phyloP scores from a whole-genome alignment of 2,113 vertebrate species.

The Tychaedon coryphoeus region DNA sequence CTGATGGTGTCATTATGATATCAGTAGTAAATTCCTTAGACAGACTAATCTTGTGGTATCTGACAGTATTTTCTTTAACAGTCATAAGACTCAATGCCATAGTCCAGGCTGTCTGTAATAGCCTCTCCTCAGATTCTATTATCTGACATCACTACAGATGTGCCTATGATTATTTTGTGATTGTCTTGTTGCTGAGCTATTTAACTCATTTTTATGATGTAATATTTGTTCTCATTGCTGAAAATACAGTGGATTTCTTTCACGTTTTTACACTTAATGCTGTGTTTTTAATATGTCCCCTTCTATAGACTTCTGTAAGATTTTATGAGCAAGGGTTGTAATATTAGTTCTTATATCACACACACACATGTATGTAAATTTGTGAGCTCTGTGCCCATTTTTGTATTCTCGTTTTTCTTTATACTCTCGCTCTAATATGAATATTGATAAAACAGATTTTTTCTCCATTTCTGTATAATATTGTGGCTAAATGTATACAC shows the following conservation, averaged over 20 bases:
- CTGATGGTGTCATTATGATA: neutral
- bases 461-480: too few relatives aligned
- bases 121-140: neutral
- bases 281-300: neutral
- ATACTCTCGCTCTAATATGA: neutral
- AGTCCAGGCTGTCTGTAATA: neutral
- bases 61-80: constrained; percentile 9
- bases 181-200: neutral
- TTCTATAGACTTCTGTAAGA: neutral
- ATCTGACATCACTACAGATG: neutral
- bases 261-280: neutral
- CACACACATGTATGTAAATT: neutral
- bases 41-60: neutral
- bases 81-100: neutral
- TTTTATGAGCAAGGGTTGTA: neutral
- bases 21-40: neutral
- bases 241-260: neutral
- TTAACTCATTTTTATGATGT: constrained; percentile 6
- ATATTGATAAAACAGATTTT: too few relatives aligned
- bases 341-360: neutral
- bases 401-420: neutral
- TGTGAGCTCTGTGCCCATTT: neutral
- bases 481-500: too few relatives aligned
- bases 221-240: neutral
- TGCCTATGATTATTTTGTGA: neutral